Evolutionary conservation across 2,888 invertebrate species (phyloP), one percentile per base, ranked within the genome.

Genomic region (Ceramica pisi): DNA sequence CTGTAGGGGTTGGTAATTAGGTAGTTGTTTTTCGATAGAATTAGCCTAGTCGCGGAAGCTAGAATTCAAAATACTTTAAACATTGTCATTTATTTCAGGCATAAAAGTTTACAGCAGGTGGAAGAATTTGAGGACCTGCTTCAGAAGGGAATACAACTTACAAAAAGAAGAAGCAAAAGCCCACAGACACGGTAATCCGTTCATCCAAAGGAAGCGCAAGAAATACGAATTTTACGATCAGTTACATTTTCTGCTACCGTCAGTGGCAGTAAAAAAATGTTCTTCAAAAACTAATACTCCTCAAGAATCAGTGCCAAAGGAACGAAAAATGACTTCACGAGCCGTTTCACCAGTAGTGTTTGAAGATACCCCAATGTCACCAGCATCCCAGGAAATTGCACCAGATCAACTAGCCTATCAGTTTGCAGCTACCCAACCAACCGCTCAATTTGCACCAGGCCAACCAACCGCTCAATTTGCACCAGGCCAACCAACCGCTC

Each of bases 151-250:
- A 23, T 59, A 41, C 59, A 5, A 41, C 38, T 23, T 59, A 16
- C 38, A 16, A 21, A 41, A 23, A 38, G 59, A 21, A 59, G 59
- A 59, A 16, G 16, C 3, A 59, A 41, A n/a, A 59, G 38, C 38
- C 21, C 9, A 14, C 16, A 16, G 16, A 38, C 38, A 21, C 8
- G 16, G 21, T 16, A 16, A 16, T 38, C 21, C 16, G 3, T 5
- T 16, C 16, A 21, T 3, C 9, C n/a, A 35, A 7, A 16, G 16
- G 7, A 21, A 21, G 8, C 41, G 59, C 38, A 38, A 59, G 38
- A 59, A 41, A 38, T 59, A 41, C 21, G 59, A 59, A 16, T 59
- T 21, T 14, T 59, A 57, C 21, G 38, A 59, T 21, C 59, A 59
- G 38, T 41, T 41, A 21, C 41, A 16, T 9, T 59, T 59, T 59